Base-by-base conservation (phyloP, 2,888 invertebrate species). In the Sepiola atlantica region DNA sequence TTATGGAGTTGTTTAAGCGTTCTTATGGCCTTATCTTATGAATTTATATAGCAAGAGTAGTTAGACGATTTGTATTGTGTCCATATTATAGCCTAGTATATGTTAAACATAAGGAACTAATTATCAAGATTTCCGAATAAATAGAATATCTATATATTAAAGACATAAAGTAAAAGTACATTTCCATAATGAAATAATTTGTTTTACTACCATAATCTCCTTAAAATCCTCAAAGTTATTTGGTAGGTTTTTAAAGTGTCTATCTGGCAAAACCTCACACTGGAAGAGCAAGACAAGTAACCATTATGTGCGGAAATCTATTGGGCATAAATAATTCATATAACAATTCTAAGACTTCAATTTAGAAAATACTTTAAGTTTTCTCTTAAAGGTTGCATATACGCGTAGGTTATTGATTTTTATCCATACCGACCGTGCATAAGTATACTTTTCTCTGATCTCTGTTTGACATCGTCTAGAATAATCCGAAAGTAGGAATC, bases 401-500 rank as follows among this genome's bases (percentile, higher is more conserved):
- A n/a, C 77, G 12, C n/a, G 77, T 77, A n/a, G n/a, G 10, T 77
- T 77, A 77, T 77, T 77, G 77, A 77, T 77, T 77, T 45, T 77
- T 77, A 77, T 12, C 32, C n/a, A 77, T 77, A 18, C n/a, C n/a
- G 14, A 4, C 77, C 77, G n/a, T n/a, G n/a, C 77, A 77, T 77
- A n/a, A 16, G 3, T 77, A 77, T 77, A 77, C n/a, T 77, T 77
- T n/a, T 77, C 77, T n/a, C 32, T 77, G n/a, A 77, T 77, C 77
- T 77, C 32, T n/a, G n/a, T 77, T 77, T 77, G 77, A 77, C 77
- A 77, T 77, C 77, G 77, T 77, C 77, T n/a, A 77, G 77, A n/a
- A n/a, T n/a, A 77, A n/a, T 77, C 77, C 3, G 77, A n/a, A 77
- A 77, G 77, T 77, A 77, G n/a, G 77, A 77, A 77, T 77, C 77